These are phyloP conservation scores for Clarias macrocephalus DNA, from an alignment of 2,113 vertebrate species.

Conservation along the genomic window DNA sequence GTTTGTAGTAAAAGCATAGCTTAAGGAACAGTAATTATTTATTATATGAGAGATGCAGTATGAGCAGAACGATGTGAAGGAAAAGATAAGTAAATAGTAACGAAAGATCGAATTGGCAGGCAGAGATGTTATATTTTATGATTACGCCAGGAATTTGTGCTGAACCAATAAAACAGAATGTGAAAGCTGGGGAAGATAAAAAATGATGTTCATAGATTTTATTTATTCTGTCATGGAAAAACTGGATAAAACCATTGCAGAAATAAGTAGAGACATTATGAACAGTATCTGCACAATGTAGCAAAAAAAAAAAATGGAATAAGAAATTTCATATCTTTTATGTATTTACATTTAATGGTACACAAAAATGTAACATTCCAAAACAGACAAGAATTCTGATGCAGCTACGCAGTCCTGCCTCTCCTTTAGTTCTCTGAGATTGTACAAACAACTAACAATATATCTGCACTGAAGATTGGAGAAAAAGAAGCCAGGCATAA, in stretches of 20 bases:
- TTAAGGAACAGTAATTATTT: too few species aligned
- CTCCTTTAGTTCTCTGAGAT: not conserved
- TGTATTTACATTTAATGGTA: not conserved
- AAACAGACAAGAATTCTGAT: not conserved
- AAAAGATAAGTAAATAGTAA: not conserved
- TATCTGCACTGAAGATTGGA: not conserved
- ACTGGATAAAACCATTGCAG: not conserved
- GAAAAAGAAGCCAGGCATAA: not conserved
- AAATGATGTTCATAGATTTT: not conserved
- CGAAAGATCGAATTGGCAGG: not conserved
- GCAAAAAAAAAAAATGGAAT: not conserved
- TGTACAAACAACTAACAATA: not conserved
- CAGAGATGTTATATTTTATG: not conserved
- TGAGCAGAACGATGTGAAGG: not conserved
- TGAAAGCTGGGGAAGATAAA: not conserved
- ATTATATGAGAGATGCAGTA: not conserved
- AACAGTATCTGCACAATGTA: not conserved
- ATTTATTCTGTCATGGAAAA: not conserved
- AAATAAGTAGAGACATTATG: not conserved
- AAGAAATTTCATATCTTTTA: not conserved
- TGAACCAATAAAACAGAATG: not conserved
- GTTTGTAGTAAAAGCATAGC: too few species aligned
- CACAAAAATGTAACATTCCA: not conserved
- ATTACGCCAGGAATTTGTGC: not conserved
- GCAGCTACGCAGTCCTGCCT: not conserved